A percentile compares a stretch with the other conserved stretches of the same genome.
phyloP scores from a whole-genome alignment of 2,113 vertebrate species.

The Sterna hirundo region DNA sequence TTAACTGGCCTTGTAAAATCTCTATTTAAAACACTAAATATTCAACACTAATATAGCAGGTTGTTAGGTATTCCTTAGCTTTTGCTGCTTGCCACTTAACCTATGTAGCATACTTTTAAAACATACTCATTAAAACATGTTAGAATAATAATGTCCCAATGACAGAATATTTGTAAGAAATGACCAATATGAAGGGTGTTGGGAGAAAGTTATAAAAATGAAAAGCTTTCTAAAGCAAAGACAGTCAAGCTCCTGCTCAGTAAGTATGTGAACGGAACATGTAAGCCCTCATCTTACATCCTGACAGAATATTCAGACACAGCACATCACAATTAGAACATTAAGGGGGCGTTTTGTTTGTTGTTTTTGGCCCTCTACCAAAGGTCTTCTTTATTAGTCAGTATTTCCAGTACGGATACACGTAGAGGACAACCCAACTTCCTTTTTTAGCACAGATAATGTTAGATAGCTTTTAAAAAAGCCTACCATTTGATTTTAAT shows the following conservation, averaged over 20 bases:
- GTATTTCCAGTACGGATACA: background rate
- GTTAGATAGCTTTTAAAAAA: background rate
- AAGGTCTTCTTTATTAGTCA: background rate
- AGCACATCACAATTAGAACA: background rate
- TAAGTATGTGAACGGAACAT: background rate
- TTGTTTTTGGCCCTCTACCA: background rate
- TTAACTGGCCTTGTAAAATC: background rate
- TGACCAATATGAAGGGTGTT: background rate
- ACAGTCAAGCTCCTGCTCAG: background rate
- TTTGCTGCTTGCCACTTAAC: background rate
- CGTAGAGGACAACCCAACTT: background rate
- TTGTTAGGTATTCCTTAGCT: background rate
- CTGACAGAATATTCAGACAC: background rate
- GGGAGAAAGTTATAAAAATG: background rate
- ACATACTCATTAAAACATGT: background rate
- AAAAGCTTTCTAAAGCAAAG: background rate
- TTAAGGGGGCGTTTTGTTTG: background rate
- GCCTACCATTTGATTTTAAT: background rate
- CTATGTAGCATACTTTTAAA: background rate
- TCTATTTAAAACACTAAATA: background rate
- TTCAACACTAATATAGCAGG: background rate
- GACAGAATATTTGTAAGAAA: background rate
- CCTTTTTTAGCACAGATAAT: background rate
- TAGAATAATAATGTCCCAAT: background rate
- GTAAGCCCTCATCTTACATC: background rate